A percentile compares a stretch with the other conserved stretches of the same genome.
These are phyloP conservation scores for Aphidius ervi DNA, from an alignment of 1,140 invertebrate species.

Conservation along the genomic window DNA sequence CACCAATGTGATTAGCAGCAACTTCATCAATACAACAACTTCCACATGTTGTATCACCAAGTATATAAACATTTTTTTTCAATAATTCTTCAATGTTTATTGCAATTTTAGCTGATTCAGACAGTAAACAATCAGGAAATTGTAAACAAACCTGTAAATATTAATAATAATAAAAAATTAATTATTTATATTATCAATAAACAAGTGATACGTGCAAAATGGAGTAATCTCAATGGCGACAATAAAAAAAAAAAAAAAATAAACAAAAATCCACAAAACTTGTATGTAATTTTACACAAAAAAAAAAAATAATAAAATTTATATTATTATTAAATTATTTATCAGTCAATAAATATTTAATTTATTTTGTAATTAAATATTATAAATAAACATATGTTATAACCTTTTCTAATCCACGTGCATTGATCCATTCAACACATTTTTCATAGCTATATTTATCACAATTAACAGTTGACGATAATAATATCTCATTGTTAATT, in stretches of 20 bases:
- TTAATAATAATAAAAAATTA: not conserved
- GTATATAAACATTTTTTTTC: conserved; percentile 68
- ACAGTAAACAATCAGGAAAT: conserved; percentile 81
- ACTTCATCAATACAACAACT: conserved; percentile 94
- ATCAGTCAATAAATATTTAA: conserved; percentile 23
- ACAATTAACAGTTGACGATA: conserved; percentile 27
- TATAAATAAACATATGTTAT: conserved; percentile 22
- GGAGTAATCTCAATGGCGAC: too few species aligned
- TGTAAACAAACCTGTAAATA: conserved; percentile 76
- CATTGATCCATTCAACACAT: conserved; percentile 65
- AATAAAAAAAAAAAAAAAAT: too few species aligned
- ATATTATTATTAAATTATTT: conserved; percentile 3
- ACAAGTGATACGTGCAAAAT: too few species aligned
- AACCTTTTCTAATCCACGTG: conserved; percentile 64
- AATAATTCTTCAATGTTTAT: conserved; percentile 59
- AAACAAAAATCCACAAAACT: too few species aligned
- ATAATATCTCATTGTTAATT: not conserved
- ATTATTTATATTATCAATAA: too few species aligned
- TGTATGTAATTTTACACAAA: too few species aligned
- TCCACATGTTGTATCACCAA: conserved; percentile 91
- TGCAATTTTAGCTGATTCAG: conserved; percentile 66
- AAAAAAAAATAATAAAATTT: too few species aligned
- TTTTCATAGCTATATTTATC: conserved; percentile 52
- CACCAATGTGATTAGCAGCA: conserved; percentile 78
- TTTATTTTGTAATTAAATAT: conserved; percentile 9